Evolutionary conservation across 1,140 invertebrate species (phyloP).

Genomic region (Anthonomus grandis): DNA sequence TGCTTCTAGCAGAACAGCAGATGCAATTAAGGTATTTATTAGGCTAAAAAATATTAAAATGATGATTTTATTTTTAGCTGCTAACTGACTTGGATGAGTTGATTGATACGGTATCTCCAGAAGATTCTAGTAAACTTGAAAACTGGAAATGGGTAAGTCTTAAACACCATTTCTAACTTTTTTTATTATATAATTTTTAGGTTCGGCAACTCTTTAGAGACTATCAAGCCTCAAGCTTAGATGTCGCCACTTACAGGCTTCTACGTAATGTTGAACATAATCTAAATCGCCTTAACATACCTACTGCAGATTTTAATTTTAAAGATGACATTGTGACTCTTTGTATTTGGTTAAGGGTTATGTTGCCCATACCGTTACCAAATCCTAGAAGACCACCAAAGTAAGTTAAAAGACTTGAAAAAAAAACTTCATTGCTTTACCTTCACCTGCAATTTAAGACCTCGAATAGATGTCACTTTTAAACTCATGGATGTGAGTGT

Average conservation of each 20-base stretch:
- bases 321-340: slow-evolving; percentile 50
- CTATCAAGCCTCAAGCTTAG: slow-evolving; percentile 51
- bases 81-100: slow-evolving; percentile 50
- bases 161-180: neutral
- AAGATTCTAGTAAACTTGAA: slow-evolving; percentile 31
- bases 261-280: slow-evolving; percentile 54
- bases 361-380: slow-evolving; percentile 48
- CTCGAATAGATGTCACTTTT: slow-evolving; percentile 56
- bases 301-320: slow-evolving; percentile 51
- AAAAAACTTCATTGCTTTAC: neutral
- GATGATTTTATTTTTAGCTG: slow-evolving; percentile 43
- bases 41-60: neutral
- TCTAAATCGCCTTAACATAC: slow-evolving; percentile 51
- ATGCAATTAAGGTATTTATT: slow-evolving; percentile 47
- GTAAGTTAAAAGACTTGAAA: slow-evolving; percentile 20
- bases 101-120: slow-evolving; percentile 29
- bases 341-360: slow-evolving; percentile 54
- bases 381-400: slow-evolving; percentile 41
- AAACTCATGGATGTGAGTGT: slow-evolving; percentile 55
- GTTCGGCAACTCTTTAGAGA: slow-evolving; percentile 50
- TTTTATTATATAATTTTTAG: slow-evolving; percentile 31
- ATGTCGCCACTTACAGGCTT: slow-evolving; percentile 53
- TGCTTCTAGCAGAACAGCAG: slow-evolving; percentile 44
- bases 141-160: slow-evolving; percentile 52
- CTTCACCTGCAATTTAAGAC: slow-evolving; percentile 30